Base-by-base conservation (phyloP, 2,888 invertebrate genomes). In the Apamea sordens region DNA sequence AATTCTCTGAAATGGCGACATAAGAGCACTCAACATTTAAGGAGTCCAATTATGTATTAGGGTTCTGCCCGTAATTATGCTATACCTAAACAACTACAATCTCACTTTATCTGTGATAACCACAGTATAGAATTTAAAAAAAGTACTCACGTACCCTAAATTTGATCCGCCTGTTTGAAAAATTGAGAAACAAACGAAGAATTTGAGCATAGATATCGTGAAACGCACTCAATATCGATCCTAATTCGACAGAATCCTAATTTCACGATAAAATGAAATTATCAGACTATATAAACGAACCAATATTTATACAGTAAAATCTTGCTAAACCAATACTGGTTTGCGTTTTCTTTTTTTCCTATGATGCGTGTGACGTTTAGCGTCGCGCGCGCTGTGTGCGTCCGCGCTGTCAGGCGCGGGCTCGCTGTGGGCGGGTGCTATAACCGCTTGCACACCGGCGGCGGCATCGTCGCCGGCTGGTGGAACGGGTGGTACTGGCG, bases 401-500 rank as follows among this genome's bases (percentile, higher is more conserved):
- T 84, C 87, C 83, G 90, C 82, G 89, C 87, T 79, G 85, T 79
- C 76, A 79, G 67, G 86, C 79, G 89, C 87, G 81, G 83, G 81
- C 85, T 89, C 89, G 90, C 90, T 86, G 88, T 90, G 67, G 86
- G 92, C 91, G 90, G 94, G 93, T 97, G 97, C 96, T 97, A 96
- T 96, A 97, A 97, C 93, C 95, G 95, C 91, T 95, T 95, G 94
- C 93, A 94, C 78, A 92, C 92, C 86, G 94, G 94, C 85, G 96
- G 95, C 70, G 94, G 94, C 93, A 93, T 91, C 83, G 91, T 88
- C 87, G 95, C 93, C 77, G 96, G 96, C 93, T 96, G 96, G 92
- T 96, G 96, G 91, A 93, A 95, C 91, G 96, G 96, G 89, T 96
- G 96, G 93, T 95, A 95, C 92, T 96, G 96, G 92, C 95, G 95